Percentiles rank a stretch among this genome's conserved stretches.
phyloP scores from a whole-genome alignment of 2,113 vertebrate species.

The Callipepla squamata region DNA sequence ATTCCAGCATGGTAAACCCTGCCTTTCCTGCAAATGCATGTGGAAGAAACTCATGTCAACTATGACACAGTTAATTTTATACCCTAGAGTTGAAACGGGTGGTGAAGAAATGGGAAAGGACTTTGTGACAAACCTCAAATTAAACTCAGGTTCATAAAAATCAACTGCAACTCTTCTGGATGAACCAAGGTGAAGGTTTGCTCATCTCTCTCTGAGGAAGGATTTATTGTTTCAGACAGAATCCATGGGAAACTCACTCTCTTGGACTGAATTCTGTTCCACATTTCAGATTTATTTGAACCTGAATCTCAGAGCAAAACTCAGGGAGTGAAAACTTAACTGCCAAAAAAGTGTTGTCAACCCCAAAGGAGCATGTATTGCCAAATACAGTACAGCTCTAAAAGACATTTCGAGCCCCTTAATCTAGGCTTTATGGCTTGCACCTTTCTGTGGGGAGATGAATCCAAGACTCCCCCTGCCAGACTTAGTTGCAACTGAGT shows the following conservation, averaged over 20 bases:
- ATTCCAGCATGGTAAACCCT: conserved; percentile 1
- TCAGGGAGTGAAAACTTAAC: conserved; percentile 5
- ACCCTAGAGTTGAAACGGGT: neutral
- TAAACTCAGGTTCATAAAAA: conserved; percentile 40
- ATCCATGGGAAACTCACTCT: conserved; percentile 48
- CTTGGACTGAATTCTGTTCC: conserved; percentile 40
- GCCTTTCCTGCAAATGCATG: neutral
- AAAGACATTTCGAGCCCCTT: conserved; percentile 3
- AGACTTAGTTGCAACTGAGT: neutral
- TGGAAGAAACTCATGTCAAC: neutral
- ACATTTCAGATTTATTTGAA: conserved; percentile 39
- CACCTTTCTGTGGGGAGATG: neutral
- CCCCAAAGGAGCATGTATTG: conserved; percentile 32
- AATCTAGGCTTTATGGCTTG: conserved; percentile 18
- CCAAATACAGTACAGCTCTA: neutral
- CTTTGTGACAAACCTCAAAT: conserved; percentile 30
- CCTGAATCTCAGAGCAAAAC: conserved; percentile 32
- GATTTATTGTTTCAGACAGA: conserved; percentile 50
- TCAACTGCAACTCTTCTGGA: conserved; percentile 36
- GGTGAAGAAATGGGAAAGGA: neutral
- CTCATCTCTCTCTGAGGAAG: neutral
- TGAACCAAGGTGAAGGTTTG: conserved; percentile 17
- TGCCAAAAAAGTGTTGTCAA: conserved; percentile 25
- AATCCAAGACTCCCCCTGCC: neutral
- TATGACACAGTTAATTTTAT: neutral